phyloP scores from a whole-genome alignment of 2,797 vertebrate species.

The Lepus townsendii region DNA sequence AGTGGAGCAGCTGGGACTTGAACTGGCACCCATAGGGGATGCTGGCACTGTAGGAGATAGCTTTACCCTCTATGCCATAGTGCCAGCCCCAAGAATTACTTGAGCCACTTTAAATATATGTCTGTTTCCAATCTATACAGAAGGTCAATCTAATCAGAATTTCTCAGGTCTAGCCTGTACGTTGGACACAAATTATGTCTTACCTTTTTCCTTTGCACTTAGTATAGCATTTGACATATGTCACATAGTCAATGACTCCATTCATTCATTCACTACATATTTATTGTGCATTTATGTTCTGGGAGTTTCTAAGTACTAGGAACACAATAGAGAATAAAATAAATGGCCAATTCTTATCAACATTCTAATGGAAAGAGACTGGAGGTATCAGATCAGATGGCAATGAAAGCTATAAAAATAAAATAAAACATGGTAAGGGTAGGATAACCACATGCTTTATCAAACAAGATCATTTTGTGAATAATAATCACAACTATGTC shows the following conservation, averaged over 20 bases:
- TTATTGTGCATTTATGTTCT: conserved; percentile 38
- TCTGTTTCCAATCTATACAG: not conserved
- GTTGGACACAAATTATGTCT: not conserved
- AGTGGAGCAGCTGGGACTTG: no score
- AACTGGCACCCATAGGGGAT: no score
- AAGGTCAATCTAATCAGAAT: conserved; percentile 24
- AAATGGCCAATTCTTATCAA: conserved; percentile 26
- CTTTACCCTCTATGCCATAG: no score
- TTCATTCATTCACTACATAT: conserved; percentile 15
- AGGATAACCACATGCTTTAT: conserved; percentile 20
- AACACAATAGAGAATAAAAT: conserved; percentile 35
- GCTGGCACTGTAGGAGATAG: no score
- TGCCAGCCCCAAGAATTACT: not conserved
- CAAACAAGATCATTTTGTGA: conserved; percentile 18
- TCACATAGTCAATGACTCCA: not conserved
- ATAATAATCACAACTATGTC: conserved; percentile 19
- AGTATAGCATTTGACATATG: not conserved
- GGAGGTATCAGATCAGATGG: not conserved
- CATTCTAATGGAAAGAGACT: conserved; percentile 15
- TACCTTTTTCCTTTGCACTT: not conserved
- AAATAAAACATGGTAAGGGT: not conserved
- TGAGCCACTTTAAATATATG: not conserved
- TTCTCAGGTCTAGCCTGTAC: not conserved
- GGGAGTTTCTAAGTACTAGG: conserved; percentile 12
- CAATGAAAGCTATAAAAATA: conserved; percentile 48